Percentiles rank a stretch among this genome's conserved stretches.
These are phyloP conservation scores for Hippoglossus hippoglossus DNA, from an alignment of 2,797 vertebrate genomes.

Conservation along the genomic window DNA sequence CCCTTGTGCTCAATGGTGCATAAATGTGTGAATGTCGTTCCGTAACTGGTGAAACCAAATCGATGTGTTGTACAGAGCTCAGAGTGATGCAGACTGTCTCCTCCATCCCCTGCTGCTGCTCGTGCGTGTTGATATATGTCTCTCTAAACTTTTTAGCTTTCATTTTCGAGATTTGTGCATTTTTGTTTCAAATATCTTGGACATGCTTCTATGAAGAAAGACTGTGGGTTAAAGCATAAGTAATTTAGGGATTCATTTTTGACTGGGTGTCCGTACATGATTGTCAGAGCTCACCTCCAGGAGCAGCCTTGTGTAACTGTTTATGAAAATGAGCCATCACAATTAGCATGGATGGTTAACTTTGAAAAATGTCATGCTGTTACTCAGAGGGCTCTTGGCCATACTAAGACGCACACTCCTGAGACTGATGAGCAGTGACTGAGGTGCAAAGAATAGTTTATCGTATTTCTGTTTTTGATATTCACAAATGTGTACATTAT, in stretches of 20 bases:
- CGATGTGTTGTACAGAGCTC: conserved; percentile 79
- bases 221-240: conserved; percentile 46
- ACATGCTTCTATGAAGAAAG: conserved; percentile 39
- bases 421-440: conserved; percentile 34
- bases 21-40: conserved; percentile 82
- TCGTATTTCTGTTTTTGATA: conserved; percentile 58
- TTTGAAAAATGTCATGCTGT: conserved; percentile 43
- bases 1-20: conserved; percentile 84
- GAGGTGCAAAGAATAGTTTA: conserved; percentile 42
- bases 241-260: conserved; percentile 56
- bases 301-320: conserved; percentile 47
- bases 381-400: conserved; percentile 47
- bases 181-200: conserved; percentile 36
- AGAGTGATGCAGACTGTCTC: conserved; percentile 70
- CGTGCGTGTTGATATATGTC: conserved; percentile 76
- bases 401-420: neutral
- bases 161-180: conserved; percentile 22
- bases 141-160: conserved; percentile 38
- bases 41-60: conserved; percentile 81
- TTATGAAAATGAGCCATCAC: conserved; percentile 63
- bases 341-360: conserved; percentile 60
- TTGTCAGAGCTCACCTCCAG: conserved; percentile 46
- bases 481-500: conserved; percentile 55
- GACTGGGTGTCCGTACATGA: conserved; percentile 56
- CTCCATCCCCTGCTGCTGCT: conserved; percentile 71